These are phyloP conservation scores for Dicyrtoma fusca DNA, from an alignment of 2,888 invertebrate genomes.

Conservation along the genomic window DNA sequence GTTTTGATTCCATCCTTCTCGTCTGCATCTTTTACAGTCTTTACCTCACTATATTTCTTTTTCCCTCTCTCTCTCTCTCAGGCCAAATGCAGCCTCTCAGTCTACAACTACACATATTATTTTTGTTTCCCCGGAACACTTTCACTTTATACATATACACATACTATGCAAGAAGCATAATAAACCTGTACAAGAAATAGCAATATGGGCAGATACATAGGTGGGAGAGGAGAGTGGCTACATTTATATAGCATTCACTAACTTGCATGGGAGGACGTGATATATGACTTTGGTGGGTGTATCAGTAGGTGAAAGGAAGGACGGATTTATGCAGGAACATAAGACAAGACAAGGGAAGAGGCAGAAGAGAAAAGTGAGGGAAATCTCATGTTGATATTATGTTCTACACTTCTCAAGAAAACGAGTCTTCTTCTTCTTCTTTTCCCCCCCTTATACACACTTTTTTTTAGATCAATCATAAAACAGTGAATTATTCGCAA, in stretches of 20 bases:
- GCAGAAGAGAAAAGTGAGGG: not conserved
- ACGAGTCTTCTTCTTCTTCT: not conserved
- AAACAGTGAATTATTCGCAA: conserved; percentile 42
- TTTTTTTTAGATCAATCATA: conserved; percentile 34
- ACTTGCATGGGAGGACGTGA: too few relatives aligned
- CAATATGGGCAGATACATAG: too few relatives aligned
- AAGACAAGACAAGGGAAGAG: too few relatives aligned
- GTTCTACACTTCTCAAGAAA: not conserved
- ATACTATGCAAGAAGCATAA: too few relatives aligned
- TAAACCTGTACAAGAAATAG: too few relatives aligned
- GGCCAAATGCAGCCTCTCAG: too few relatives aligned
- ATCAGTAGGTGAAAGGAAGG: too few relatives aligned
- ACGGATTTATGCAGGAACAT: too few relatives aligned
- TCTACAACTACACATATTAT: not conserved
- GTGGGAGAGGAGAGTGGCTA: too few relatives aligned
- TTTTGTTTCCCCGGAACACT: conserved; percentile 4
- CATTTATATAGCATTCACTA: too few relatives aligned
- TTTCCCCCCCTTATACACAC: not conserved
- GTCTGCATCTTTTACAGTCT: not conserved
- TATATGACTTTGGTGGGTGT: too few relatives aligned
- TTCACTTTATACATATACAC: conserved; percentile 4
- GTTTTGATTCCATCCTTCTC: conserved; percentile 29
- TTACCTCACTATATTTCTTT: conserved; percentile 8
- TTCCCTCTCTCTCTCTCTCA: conserved; percentile 1
- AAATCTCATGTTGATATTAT: conserved; percentile 4